Conservation (phyloP, 2,113 vertebrate species). For the Monarcha castaneiventris region DNA sequence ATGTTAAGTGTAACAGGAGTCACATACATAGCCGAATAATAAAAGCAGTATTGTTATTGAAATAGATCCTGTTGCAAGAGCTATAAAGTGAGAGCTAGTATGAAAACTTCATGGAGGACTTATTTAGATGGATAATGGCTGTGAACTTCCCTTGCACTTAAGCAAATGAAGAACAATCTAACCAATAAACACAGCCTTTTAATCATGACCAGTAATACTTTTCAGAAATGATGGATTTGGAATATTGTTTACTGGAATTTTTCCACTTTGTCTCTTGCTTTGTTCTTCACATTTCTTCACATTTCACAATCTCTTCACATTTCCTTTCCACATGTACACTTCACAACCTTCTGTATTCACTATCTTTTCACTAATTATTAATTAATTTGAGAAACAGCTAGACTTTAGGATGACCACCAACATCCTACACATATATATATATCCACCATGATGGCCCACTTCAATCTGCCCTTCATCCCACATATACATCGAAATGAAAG, state of each 20-base stretch:
- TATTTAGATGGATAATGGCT: background rate
- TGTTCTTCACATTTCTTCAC: background rate
- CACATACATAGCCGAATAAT: background rate
- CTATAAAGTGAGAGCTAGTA: background rate
- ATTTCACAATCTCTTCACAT: background rate
- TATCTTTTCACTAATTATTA: background rate
- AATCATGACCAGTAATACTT: background rate
- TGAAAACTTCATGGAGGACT: background rate
- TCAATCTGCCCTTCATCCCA: background rate
- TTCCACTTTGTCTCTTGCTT: background rate
- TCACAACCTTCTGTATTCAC: background rate
- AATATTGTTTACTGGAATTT: background rate
- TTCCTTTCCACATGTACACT: background rate
- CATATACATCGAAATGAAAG: background rate
- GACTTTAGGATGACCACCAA: background rate
- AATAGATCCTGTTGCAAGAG: background rate
- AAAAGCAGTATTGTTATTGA: constrained; percentile 27
- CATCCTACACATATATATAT: background rate
- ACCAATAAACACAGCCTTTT: background rate
- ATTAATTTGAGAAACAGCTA: background rate
- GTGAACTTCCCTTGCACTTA: background rate
- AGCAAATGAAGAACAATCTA: background rate
- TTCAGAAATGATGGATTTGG: background rate
- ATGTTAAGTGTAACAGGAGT: background rate
- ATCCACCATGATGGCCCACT: background rate